phyloP scores from a whole-genome alignment of 2,888 invertebrate genomes.

The Caenorhabditis sp. region DNA sequence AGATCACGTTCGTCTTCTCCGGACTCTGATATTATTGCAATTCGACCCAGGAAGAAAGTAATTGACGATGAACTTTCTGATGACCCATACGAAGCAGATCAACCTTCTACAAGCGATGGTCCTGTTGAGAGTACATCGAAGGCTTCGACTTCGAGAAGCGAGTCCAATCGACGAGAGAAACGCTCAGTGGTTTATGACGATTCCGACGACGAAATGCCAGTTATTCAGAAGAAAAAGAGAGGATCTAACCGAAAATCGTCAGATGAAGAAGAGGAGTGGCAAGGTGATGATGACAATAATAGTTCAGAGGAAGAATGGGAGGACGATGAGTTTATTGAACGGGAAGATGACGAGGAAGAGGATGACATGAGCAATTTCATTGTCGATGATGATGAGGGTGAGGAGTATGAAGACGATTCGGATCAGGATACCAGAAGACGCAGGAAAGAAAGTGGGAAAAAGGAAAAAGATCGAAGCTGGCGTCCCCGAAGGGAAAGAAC shows the following conservation, averaged over 20 bases:
- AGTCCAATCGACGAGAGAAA: slow-evolving; percentile 9
- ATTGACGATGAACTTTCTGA: slow-evolving; percentile 6
- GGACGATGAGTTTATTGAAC: slow-evolving; percentile 10
- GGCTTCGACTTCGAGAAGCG: background rate
- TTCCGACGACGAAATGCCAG: slow-evolving; percentile 26
- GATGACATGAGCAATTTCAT: slow-evolving; percentile 2
- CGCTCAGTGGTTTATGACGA: background rate
- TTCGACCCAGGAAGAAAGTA: background rate
- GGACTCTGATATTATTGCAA: background rate
- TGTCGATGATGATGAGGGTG: background rate
- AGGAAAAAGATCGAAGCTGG: background rate
- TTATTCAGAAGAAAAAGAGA: background rate
- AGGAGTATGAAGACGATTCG: slow-evolving; percentile 10
- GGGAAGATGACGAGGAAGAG: background rate
- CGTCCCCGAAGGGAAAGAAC: background rate
- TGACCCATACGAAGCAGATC: background rate
- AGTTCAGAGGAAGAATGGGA: background rate
- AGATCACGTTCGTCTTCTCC: slow-evolving; percentile 11
- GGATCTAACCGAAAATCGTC: background rate
- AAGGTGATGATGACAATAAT: background rate
- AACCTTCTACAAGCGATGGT: background rate
- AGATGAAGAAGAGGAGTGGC: slow-evolving; percentile 8
- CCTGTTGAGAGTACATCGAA: no score
- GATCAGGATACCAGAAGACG: background rate
- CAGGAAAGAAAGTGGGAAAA: background rate